Conservation (phyloP, 2,113 vertebrate genomes). For the Anoura caudifer region DNA sequence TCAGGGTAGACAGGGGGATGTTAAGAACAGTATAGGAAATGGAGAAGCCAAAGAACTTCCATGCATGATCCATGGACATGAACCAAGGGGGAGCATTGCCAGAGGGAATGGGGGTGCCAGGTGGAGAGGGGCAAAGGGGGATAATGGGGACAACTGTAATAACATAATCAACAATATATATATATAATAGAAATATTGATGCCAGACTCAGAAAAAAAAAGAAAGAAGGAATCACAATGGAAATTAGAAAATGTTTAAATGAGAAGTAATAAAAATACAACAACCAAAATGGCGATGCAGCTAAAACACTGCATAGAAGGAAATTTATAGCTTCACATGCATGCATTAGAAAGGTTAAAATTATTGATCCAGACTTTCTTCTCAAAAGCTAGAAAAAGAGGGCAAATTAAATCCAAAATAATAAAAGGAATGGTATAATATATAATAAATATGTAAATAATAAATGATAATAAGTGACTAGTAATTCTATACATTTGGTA, state of each 20-base stretch:
- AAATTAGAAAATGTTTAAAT: not conserved
- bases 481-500: not conserved
- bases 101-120: no score
- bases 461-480: not conserved
- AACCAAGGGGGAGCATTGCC: no score
- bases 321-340: not conserved
- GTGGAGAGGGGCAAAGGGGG: no score
- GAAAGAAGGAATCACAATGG: no score
- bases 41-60: no score
- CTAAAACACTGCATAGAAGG: not conserved
- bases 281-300: not conserved
- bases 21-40: no score
- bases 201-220: no score
- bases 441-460: not conserved
- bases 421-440: not conserved
- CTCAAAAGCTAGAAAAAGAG: not conserved
- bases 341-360: not conserved
- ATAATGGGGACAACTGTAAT: no score
- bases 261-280: not conserved
- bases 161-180: no score
- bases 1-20: no score
- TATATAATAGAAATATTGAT: no score
- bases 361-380: not conserved
- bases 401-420: not conserved
- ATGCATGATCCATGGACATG: no score